These are phyloP conservation scores for Amyelois transitella DNA, from an alignment of 1,140 invertebrate genomes.

Conservation along the genomic window DNA sequence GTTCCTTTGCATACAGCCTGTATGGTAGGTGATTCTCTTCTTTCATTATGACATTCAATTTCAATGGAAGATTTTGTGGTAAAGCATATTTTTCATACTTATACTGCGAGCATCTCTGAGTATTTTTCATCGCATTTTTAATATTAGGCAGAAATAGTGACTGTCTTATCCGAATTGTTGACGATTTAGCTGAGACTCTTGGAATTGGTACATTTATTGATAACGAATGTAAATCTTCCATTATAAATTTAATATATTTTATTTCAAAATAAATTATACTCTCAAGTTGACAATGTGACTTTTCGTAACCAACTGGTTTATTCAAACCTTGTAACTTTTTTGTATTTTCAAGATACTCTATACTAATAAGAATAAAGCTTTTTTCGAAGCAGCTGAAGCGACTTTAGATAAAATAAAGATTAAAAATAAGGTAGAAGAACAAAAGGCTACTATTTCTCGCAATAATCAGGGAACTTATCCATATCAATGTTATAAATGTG, in stretches of 20 bases:
- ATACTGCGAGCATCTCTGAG: background rate
- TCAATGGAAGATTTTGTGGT: constrained; percentile 17
- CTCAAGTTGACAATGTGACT: too few relatives aligned
- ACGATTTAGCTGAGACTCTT: background rate
- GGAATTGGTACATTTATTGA: background rate
- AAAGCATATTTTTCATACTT: background rate
- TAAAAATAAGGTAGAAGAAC: too few relatives aligned
- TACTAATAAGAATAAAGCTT: too few relatives aligned
- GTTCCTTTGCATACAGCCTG: constrained; percentile 35
- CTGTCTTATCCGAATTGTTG: background rate
- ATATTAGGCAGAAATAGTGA: background rate
- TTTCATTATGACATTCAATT: constrained; percentile 25
- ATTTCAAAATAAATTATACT: too few relatives aligned
- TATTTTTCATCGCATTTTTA: background rate
- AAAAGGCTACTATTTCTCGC: too few relatives aligned
- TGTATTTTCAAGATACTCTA: too few relatives aligned
- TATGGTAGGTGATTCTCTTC: constrained; percentile 37
- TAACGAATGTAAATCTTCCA: background rate
- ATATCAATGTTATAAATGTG: constrained; percentile 8
- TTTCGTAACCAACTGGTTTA: too few relatives aligned
- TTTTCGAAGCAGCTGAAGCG: too few relatives aligned
- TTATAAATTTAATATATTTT: background rate
- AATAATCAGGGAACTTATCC: too few relatives aligned
- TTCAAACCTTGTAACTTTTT: too few relatives aligned
- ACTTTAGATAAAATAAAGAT: too few relatives aligned